Base-by-base conservation (phyloP, 2,797 vertebrate genomes). In the Squalus acanthias region DNA sequence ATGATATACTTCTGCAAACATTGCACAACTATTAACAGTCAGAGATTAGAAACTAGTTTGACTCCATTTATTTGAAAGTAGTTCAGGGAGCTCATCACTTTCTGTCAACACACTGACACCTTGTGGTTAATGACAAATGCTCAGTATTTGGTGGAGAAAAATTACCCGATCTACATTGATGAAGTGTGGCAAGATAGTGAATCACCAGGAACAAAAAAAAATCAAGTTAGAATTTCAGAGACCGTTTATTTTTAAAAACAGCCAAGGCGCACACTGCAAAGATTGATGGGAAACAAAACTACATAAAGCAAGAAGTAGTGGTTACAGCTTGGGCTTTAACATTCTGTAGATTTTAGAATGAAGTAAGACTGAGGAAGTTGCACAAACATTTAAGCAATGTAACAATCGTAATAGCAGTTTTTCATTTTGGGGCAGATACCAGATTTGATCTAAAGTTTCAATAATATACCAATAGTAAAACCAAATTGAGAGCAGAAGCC, bases 101-200 rank as follows among this genome's bases (percentile, higher is more conserved):
- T 70, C 65, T 95, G 67, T 95, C 39, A 69, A 70, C 39, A 95
- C 67, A 95, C 65, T 95, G 92, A 95, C 92, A 95, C 9, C 65
- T 67, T 95, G 92, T 95, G 92, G 92, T 50, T 50, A 70, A 13
- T 88, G 17, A 67, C 33, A n/a, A n/a, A n/a, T n/a, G n/a, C 29
- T 63, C 88, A 91, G 33, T 65, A 20, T 93, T 67, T 22, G 15
- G 5, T n/a, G 60, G 91, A 20, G 8, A 91, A 63, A 22, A 63
- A 67, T 67, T 39, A 63, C 4, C 67, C 67, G 10, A 89, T 3
- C 53, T 1, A 39, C 2, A 12, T 12, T 1, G 33, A 70, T 26
- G 65, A 69, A 15, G 57, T 70, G 24, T 70, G 39, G 29, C 26
- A 50, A 95, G 20, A 67, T 26, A 24, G 22, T 50, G 85, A 94